Base-by-base conservation (phyloP, 2,113 vertebrate genomes). In the Gobius niger region DNA sequence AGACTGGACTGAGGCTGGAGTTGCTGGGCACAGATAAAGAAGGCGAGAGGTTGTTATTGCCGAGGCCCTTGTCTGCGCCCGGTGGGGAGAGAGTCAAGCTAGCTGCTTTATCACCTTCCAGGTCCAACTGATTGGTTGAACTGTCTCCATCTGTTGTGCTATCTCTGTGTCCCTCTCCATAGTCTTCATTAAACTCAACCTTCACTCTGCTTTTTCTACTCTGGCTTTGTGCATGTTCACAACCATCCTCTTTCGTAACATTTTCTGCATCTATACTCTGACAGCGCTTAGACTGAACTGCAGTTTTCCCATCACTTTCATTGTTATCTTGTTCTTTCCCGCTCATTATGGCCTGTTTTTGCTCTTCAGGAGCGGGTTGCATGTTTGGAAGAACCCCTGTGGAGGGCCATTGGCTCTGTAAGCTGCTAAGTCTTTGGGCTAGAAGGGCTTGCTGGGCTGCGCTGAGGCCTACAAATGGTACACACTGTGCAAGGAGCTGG, bases 371-470 rank as follows among this genome's bases (percentile, higher is more conserved):
- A 63, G 67, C 68, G 51, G 68, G 52, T 47, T 80, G 85, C 34
- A 68, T 53, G 52, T 79, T 82, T 65, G 78, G 53, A 34, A 80
- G 67, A 54, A 87, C 52, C 66, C 84, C 87, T 49, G 84, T 68
- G 56, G 91, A 73, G 59, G 88, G 78, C 91, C 92, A 92, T 74
- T 92, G 92, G 86, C 72, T 92, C 82, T 92, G 92, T 82, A 92
- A 84, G 79, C 82, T 90, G 76, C 75, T 79, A 61, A 92, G 85
- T 92, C 92, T 92, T 91, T 94, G 92, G 84, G 91, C 84, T 80
- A 93, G 65, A 65, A 93, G 91, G 61, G 92, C 91, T 89, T 94
- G 92, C 82, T 94, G 92, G 63, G 90, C 87, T 72, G 92, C 59
- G 61, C 68, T 91, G 67, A 93, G 89, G 81, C 91, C 91, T 66